A percentile compares a stretch with the other conserved stretches of the same genome.
Evolutionary conservation across 2,797 vertebrate genomes (phyloP).

Genomic region (Sebastes miniatus): DNA sequence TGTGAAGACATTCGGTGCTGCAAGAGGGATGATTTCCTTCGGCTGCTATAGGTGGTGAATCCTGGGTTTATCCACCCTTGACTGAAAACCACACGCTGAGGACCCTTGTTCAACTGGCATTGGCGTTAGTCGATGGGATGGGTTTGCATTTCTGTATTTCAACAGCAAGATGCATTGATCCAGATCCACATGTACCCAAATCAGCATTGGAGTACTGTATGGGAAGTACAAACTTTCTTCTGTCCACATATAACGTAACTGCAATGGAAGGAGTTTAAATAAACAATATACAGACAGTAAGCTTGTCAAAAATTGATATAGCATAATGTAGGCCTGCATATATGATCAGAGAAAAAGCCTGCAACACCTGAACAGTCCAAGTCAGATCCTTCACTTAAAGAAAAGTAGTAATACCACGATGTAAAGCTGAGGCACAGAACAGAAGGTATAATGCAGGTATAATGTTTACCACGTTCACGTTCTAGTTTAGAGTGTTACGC

Average conservation of each 20-base stretch:
- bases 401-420: no score
- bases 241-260: background rate
- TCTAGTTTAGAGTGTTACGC: no score
- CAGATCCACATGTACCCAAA: background rate
- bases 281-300: background rate
- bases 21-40: conserved; percentile 29
- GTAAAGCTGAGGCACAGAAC: no score
- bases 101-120: background rate
- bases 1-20: conserved; percentile 47
- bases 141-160: background rate
- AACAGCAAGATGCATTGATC: background rate
- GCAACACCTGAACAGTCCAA: no score
- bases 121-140: background rate
- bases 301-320: background rate
- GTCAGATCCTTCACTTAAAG: no score
- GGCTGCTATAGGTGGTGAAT: conserved; percentile 16
- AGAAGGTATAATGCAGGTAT: no score
- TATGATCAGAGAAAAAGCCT: no score
- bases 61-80: conserved; percentile 13
- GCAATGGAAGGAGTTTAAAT: background rate
- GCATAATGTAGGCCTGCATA: no score
- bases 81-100: background rate
- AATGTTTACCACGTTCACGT: no score
- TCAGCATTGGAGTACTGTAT: background rate
- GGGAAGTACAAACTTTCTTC: background rate